These are phyloP conservation scores for Cantharis flavilabris DNA, from an alignment of 2,888 invertebrate genomes.

Conservation along the genomic window DNA sequence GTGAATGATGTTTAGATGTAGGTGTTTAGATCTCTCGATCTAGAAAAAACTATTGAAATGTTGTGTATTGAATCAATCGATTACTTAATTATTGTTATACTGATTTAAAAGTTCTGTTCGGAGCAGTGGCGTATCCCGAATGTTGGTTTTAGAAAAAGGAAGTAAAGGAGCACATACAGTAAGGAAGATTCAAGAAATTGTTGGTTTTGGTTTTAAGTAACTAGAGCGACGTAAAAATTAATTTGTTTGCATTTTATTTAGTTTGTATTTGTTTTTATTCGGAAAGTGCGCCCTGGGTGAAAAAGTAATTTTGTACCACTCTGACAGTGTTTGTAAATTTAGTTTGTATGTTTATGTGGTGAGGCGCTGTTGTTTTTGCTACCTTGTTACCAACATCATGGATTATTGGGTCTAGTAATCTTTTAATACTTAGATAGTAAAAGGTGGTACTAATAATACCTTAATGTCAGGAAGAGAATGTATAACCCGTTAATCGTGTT, in stretches of 20 bases:
- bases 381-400: neutral
- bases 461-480: constrained; percentile 4
- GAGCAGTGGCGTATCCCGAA: neutral
- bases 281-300: neutral
- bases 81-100: neutral
- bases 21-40: neutral
- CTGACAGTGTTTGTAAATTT: neutral
- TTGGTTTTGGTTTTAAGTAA: neutral
- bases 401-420: neutral
- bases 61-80: neutral
- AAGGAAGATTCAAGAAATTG: neutral
- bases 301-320: neutral
- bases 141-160: neutral
- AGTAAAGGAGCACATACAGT: neutral
- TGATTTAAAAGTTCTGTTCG: neutral
- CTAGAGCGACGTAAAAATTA: neutral
- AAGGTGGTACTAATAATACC: constrained; percentile 2
- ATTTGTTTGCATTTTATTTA: too few relatives aligned
- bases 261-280: neutral
- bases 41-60: neutral
- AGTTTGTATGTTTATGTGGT: neutral
- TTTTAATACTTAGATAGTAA: neutral
- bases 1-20: neutral
- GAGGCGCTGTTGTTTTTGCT: neutral
- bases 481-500: constrained; percentile 4